Evolutionary conservation across 1,140 invertebrate genomes (phyloP).

Genomic region (Drosophila pallidifrons): DNA sequence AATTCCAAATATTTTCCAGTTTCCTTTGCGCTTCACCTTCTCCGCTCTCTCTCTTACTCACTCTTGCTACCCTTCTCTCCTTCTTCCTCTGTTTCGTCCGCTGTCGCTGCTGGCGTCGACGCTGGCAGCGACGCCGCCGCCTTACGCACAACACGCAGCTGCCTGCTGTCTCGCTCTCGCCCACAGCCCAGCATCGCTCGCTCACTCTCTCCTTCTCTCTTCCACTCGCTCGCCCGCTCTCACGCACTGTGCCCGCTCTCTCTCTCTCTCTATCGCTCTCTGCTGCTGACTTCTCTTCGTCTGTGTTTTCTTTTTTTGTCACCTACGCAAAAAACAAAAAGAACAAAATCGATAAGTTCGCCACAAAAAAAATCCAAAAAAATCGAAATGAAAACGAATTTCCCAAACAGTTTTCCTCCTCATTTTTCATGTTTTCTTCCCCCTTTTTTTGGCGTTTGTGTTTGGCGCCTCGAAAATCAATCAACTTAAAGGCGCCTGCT

Average conservation of each 20-base stretch:
- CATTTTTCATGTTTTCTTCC: neutral
- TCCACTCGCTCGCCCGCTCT: neutral
- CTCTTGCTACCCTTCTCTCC: neutral
- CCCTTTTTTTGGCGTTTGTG: neutral
- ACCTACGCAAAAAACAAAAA: slow-evolving; percentile 66
- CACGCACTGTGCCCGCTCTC: neutral
- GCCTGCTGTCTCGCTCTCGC: slow-evolving; percentile 48
- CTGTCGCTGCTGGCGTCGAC: neutral
- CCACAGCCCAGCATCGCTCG: slow-evolving; percentile 10
- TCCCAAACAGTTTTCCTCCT: slow-evolving; percentile 2
- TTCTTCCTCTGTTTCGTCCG: neutral
- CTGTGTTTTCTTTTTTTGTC: slow-evolving; percentile 38
- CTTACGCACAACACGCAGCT: slow-evolving; percentile 61
- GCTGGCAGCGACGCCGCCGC: slow-evolving; percentile 16
- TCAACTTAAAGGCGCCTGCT: slow-evolving; percentile 35
- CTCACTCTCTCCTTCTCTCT: neutral
- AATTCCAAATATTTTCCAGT: slow-evolving; percentile 35
- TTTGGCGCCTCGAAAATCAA: slow-evolving; percentile 40
- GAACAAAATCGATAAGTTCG: slow-evolving; percentile 38
- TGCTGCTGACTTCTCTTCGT: neutral
- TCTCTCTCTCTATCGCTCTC: neutral
- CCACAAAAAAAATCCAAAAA: neutral
- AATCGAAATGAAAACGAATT: slow-evolving; percentile 21
- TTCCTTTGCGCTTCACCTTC: slow-evolving; percentile 31
- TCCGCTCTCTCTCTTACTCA: neutral